Percentiles rank a stretch among this genome's conserved stretches.
Evolutionary conservation across 92 coral and sea anemone species (phyloP).

Genomic region (Blastomussa wellsi): DNA sequence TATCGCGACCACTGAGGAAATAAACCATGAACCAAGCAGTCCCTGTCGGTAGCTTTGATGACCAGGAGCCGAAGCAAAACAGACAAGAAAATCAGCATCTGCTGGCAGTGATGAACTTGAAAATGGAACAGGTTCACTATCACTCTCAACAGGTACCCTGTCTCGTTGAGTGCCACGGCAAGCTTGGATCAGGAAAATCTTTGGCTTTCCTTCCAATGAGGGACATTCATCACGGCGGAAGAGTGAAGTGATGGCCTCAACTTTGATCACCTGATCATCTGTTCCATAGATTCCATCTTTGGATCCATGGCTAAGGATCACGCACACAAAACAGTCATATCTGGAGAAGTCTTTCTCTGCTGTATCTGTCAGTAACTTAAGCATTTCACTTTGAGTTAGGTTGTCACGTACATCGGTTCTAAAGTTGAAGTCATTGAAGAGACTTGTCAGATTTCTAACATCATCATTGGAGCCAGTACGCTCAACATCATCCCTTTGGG

Average conservation of each 20-base stretch:
- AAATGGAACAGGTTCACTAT: slow-evolving; percentile 65
- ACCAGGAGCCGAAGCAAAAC: slow-evolving; percentile 84
- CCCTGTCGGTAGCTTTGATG: slow-evolving; percentile 74
- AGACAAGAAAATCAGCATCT: slow-evolving; percentile 85
- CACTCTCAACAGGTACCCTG: slow-evolving; percentile 59
- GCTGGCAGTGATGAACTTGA: slow-evolving; percentile 69
- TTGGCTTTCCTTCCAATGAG: slow-evolving; percentile 79
- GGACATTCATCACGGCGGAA: slow-evolving; percentile 70
- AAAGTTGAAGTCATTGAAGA: slow-evolving; percentile 74
- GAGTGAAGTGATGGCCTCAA: slow-evolving; percentile 72
- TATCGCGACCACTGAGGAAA: slow-evolving; percentile 54
- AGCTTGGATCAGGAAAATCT: slow-evolving; percentile 88
- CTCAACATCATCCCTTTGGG: slow-evolving; percentile 42
- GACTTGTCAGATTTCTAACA: slow-evolving; percentile 47
- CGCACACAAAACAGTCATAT: slow-evolving; percentile 84
- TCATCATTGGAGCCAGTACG: slow-evolving; percentile 80
- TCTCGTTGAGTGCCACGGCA: slow-evolving; percentile 77
- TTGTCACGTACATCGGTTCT: slow-evolving; percentile 4
- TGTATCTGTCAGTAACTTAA: slow-evolving; percentile 46
- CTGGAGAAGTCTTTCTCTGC: slow-evolving; percentile 74
- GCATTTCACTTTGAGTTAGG: slow-evolving; percentile 60
- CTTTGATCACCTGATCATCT: slow-evolving; percentile 64
- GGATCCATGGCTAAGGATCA: slow-evolving; percentile 88
- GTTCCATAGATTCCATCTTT: slow-evolving; percentile 77
- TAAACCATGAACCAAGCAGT: slow-evolving; percentile 74